Base-by-base conservation (phyloP, 2,888 invertebrate species). In the Drosophila mayaguana region DNA sequence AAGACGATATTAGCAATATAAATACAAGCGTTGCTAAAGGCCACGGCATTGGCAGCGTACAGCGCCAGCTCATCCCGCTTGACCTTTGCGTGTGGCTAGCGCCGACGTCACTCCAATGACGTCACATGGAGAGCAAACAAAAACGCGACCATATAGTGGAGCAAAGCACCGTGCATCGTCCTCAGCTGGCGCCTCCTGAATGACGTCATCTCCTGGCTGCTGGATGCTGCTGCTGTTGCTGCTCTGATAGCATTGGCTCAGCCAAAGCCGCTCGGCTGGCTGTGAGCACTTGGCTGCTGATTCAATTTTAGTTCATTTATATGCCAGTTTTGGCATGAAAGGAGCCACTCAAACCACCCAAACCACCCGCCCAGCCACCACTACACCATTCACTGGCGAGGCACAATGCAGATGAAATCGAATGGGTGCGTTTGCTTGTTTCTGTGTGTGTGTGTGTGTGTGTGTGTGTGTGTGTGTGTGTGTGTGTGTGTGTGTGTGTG, bases 281-380 rank as follows among this genome's bases (percentile, higher is more conserved):
- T 50, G 74, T 74, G 80, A 67, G 72, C 85, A 69, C 78, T 82
- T 56, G 46, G 62, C 66, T 72, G 64, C 72, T 74, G 80, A 82
- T 78, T 87, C 78, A 84, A 82, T 84, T 82, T 72, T 59, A 61
- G 64, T 72, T 72, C 78, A 70, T 80, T 69, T 78, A 63, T 79
- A 75, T 80, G 83, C 80, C 81, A 72, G 66, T 71, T 80, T 70
- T 72, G 69, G 69, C 65, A 77, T 68, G 68, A 69, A 69, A 67
- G 78, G 63, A 71, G 25, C 64, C 66, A 38, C 62, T 9, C 22
- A 51, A 64, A 48, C 42, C 62, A 38, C 6, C 48, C 12, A 43
- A 38, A 4, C 48, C 12, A 43, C 43, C 43, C 67, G 38, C 59
- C 20, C 51, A 63, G 55, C 43, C 59, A 45, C 11, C 55, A 51